Conservation (phyloP, 2,888 invertebrate species). For the Punctoribates punctum region DNA sequence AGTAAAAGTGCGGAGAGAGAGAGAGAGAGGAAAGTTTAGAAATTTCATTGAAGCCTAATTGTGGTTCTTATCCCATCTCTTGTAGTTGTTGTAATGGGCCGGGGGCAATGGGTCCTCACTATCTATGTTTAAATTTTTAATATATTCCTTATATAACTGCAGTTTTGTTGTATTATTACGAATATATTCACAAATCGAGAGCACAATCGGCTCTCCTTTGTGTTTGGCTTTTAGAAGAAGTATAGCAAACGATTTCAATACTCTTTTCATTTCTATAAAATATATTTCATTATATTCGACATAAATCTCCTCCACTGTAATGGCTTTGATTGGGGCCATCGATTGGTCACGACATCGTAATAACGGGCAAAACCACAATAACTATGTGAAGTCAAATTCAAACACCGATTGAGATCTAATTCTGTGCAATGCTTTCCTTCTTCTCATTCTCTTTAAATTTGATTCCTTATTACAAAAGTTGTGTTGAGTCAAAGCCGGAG, state of each 20-base stretch:
- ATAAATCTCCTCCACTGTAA: not conserved
- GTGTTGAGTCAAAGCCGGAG: not conserved
- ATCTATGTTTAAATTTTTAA: not conserved
- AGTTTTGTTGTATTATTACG: not conserved
- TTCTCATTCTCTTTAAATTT: not conserved
- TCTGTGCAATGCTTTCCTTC: not conserved
- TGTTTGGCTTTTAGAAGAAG: not conserved
- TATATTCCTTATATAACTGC: not conserved
- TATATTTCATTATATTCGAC: constrained; percentile 26
- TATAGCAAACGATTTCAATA: not conserved
- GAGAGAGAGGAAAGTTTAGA: not conserved
- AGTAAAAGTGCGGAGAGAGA: not conserved
- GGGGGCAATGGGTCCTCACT: not conserved
- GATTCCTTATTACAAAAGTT: not conserved
- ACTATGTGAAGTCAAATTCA: not conserved
- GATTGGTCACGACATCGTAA: constrained; percentile 37
- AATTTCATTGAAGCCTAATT: constrained; percentile 33
- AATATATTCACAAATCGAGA: not conserved
- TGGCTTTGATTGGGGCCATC: constrained; percentile 29
- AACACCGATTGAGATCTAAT: not conserved
- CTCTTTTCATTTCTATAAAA: constrained; percentile 15
- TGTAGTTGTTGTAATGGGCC: not conserved
- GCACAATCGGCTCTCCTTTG: not conserved
- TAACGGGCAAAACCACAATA: constrained; percentile 34
- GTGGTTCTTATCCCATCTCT: constrained; percentile 23